Evolutionary conservation across 2,888 invertebrate genomes (phyloP).

Genomic region (Timandra comae): DNA sequence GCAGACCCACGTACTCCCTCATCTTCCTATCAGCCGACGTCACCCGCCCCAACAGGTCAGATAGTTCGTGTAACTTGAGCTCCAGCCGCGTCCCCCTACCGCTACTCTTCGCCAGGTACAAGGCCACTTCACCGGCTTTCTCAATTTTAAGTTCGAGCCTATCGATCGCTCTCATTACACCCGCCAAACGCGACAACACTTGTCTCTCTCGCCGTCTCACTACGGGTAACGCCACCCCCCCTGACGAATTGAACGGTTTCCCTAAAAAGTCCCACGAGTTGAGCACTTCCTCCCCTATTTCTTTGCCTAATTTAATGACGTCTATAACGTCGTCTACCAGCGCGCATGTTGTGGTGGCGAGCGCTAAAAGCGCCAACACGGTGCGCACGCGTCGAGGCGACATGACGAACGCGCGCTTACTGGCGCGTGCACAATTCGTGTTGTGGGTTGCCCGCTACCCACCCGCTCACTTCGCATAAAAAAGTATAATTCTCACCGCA

Average conservation of each 20-base stretch:
- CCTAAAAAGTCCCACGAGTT: slow-evolving; percentile 81
- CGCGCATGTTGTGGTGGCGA: slow-evolving; percentile 46
- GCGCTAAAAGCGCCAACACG: slow-evolving; percentile 40
- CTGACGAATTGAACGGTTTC: slow-evolving; percentile 66
- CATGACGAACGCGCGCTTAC: slow-evolving; percentile 60
- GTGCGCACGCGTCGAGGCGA: slow-evolving; percentile 44
- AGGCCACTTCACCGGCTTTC: slow-evolving; percentile 39
- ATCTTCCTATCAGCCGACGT: slow-evolving; percentile 77
- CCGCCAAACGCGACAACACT: slow-evolving; percentile 68
- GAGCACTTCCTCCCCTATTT: slow-evolving; percentile 77
- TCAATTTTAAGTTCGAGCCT: slow-evolving; percentile 47
- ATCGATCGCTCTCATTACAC: slow-evolving; percentile 47
- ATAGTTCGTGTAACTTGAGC: slow-evolving; percentile 78
- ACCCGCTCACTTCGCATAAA: too few relatives aligned
- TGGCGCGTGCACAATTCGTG: slow-evolving; percentile 37
- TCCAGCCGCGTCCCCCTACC: slow-evolving; percentile 69
- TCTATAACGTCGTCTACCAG: slow-evolving; percentile 78
- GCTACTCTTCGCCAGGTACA: slow-evolving; percentile 55
- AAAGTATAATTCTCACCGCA: too few relatives aligned
- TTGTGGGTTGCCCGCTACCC: slow-evolving; percentile 52
- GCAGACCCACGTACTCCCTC: slow-evolving; percentile 73
- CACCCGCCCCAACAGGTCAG: slow-evolving; percentile 77
- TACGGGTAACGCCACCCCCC: slow-evolving; percentile 78
- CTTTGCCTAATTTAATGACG: slow-evolving; percentile 75
- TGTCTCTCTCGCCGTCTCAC: slow-evolving; percentile 78